Evolutionary conservation across 1,140 invertebrate species (phyloP), one percentile per base, ranked within the genome.

Genomic region (Drosophila funebris): DNA sequence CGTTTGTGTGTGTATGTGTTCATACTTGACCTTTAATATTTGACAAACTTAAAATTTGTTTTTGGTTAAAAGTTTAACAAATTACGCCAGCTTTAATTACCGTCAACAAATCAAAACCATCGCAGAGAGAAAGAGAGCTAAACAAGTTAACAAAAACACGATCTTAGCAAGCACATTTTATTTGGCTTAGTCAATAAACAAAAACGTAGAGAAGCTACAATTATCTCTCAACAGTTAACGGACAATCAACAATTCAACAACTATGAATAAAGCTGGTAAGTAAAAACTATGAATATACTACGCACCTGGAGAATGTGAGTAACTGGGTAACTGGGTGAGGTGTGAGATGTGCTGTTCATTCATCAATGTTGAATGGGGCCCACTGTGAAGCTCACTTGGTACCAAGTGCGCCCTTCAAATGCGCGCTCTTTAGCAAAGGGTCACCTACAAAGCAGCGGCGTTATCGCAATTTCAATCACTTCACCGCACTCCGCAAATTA

Each of bases 391-490:
- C n/a, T 31, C 37, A 13, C 46, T 27, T 44, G 41, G 48, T 54
- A 14, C 29, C 22, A 41, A 41, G 61, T 11, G 60, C 64, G 81
- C 81, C 81, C 81, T 85, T 85, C 82, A 85, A 85, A 82, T 68
- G 57, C 76, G 57, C 31, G 53, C 74, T 82, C 70, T 81, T 81
- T 73, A 46, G 33, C 54, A 31, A 64, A 68, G 74, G 81, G 81
- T 85, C 81, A 85, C 81, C 81, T 85, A 81, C 78, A 85, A 85
- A 84, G 57, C 80, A n/a, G n/a, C n/a, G n/a, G n/a, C n/a, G n/a
- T 84, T 84, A 84, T 84, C 81, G 75, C 63, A 76, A 57, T 62
- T 58, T 77, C 82, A 81, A 78, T 83, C 66, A 77, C 56, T 64
- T 27, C 54, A 48, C 77, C 66, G 57, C 73, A 68, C 56, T 73